phyloP scores from a whole-genome alignment of 2,888 invertebrate species.

The Brachynemurus nebulosus region DNA sequence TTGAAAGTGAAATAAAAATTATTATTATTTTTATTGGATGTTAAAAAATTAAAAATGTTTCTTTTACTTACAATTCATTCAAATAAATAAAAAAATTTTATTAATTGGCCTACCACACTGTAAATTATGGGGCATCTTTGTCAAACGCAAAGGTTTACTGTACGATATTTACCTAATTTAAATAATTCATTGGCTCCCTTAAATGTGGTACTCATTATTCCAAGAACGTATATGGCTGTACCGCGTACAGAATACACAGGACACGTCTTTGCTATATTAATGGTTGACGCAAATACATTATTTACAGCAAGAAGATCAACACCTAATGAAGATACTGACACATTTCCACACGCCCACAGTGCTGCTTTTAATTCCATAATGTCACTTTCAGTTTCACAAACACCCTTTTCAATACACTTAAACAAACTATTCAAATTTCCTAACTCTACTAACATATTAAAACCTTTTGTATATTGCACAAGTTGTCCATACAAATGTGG shows the following conservation, averaged over 20 bases:
- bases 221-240: conserved; percentile 78
- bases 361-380: conserved; percentile 73
- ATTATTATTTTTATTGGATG: no score
- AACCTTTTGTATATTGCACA: conserved; percentile 49
- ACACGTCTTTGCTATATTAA: conserved; percentile 63
- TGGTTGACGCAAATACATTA: conserved; percentile 33
- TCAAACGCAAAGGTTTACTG: no score
- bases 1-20: no score
- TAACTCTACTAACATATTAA: conserved; percentile 38
- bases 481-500: conserved; percentile 80
- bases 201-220: conserved; percentile 70
- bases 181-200: conserved; percentile 68
- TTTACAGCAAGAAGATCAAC: conserved; percentile 50
- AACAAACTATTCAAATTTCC: conserved; percentile 35
- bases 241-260: conserved; percentile 79
- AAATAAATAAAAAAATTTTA: no score
- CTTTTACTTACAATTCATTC: no score
- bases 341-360: conserved; percentile 79
- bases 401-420: conserved; percentile 32
- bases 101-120: no score
- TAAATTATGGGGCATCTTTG: no score
- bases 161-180: conserved; percentile 50
- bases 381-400: conserved; percentile 50
- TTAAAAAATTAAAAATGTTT: no score
- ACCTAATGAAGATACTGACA: conserved; percentile 64